Evolutionary conservation across 2,113 vertebrate species (phyloP).

Genomic region (Marmota monax): DNA sequence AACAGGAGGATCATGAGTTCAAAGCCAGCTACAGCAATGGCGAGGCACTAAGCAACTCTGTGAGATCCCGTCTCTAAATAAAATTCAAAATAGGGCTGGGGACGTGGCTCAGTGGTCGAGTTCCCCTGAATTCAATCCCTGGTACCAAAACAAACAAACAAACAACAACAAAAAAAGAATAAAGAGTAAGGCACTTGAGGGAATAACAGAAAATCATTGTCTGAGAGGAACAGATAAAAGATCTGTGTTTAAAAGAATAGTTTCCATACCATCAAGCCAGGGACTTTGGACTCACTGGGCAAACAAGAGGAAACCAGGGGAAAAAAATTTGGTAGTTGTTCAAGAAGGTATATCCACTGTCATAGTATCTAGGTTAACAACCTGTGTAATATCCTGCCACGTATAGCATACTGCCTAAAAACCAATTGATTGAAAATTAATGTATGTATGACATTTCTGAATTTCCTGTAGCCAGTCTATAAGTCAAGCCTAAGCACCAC

Average conservation of each 20-base stretch:
- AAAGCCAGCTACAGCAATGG: no score
- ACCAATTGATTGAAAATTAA: conserved; percentile 78
- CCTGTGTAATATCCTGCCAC: background rate
- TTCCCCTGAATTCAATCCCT: no score
- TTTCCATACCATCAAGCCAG: background rate
- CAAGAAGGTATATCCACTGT: background rate
- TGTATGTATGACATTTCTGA: conserved; percentile 67
- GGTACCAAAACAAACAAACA: no score
- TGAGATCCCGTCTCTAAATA: no score
- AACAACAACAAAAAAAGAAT: background rate
- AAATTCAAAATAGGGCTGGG: no score
- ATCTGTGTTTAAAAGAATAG: background rate
- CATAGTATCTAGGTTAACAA: background rate
- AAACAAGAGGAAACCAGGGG: background rate
- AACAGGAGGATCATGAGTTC: no score
- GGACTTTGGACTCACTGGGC: background rate
- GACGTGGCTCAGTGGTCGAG: no score
- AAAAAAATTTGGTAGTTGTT: background rate
- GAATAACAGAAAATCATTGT: background rate
- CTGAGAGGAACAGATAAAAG: background rate
- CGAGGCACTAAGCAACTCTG: no score
- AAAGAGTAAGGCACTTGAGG: background rate
- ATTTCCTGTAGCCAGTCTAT: conserved; percentile 68
- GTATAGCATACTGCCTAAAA: conserved; percentile 64
- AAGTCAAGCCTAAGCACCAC: conserved; percentile 64